phyloP scores from a whole-genome alignment of 2,113 vertebrate species.

The Australoheros scitulus region DNA sequence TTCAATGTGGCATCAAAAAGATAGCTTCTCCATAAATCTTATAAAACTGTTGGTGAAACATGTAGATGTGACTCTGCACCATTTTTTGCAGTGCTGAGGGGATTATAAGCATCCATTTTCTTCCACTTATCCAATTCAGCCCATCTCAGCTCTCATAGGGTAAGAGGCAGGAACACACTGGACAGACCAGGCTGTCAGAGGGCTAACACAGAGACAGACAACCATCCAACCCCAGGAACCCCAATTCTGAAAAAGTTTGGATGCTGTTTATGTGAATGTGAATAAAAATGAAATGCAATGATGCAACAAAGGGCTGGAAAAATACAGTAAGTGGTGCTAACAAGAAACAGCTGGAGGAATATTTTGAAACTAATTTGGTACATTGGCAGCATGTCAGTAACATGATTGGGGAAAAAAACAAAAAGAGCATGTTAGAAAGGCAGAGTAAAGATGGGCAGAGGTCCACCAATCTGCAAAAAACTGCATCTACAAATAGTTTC shows the following conservation, averaged over 20 bases:
- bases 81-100: neutral
- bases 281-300: slow-evolving; percentile 2
- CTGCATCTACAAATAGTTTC: no score
- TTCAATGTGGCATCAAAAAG: neutral
- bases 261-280: neutral
- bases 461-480: no score
- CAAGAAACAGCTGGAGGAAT: neutral
- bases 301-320: neutral
- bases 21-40: neutral
- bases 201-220: neutral
- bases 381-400: neutral
- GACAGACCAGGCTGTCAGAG: neutral
- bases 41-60: neutral
- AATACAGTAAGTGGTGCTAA: neutral
- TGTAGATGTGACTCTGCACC: neutral
- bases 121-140: neutral
- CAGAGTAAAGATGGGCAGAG: no score
- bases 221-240: neutral
- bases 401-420: neutral
- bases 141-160: neutral
- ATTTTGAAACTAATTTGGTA: neutral
- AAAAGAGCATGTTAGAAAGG: neutral
- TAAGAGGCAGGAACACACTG: neutral
- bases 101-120: neutral
- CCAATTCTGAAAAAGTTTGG: neutral